phyloP scores from a whole-genome alignment of 2,113 vertebrate species.

The Thalassoma bifasciatum region DNA sequence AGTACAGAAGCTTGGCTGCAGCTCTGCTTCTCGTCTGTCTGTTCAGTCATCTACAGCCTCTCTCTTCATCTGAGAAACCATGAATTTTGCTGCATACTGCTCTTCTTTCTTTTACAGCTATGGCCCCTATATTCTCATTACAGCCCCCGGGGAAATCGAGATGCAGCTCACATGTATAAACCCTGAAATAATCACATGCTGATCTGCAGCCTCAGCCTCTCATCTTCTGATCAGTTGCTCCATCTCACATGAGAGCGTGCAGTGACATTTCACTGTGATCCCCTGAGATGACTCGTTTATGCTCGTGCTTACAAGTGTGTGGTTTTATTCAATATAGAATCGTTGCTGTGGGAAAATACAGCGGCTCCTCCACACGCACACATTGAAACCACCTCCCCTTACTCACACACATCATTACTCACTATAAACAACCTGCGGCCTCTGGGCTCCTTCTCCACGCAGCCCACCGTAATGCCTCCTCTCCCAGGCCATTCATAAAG shows the following conservation, averaged over 20 bases:
- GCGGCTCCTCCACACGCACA: background rate
- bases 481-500: conserved; percentile 57
- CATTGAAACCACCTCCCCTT: background rate
- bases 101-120: too few relatives aligned
- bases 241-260: background rate
- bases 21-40: background rate
- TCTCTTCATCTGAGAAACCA: background rate
- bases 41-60: background rate
- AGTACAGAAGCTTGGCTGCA: too few relatives aligned
- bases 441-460: conserved; percentile 24
- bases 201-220: conserved; percentile 61
- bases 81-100: background rate
- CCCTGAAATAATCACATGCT: conserved; percentile 47
- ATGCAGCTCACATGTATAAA: conserved; percentile 45
- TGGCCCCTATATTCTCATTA: conserved; percentile 1
- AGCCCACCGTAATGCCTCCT: conserved; percentile 32
- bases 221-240: conserved; percentile 37
- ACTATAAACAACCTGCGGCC: conserved; percentile 31
- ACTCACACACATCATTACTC: conserved; percentile 37
- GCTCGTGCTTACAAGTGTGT: conserved; percentile 19
- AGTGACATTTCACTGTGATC: conserved; percentile 16
- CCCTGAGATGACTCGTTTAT: background rate
- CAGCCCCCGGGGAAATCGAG: conserved; percentile 41
- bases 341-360: conserved; percentile 30
- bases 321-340: background rate